Base-by-base conservation (phyloP, 1,140 invertebrate genomes). In the Drosophila fuyamai region DNA sequence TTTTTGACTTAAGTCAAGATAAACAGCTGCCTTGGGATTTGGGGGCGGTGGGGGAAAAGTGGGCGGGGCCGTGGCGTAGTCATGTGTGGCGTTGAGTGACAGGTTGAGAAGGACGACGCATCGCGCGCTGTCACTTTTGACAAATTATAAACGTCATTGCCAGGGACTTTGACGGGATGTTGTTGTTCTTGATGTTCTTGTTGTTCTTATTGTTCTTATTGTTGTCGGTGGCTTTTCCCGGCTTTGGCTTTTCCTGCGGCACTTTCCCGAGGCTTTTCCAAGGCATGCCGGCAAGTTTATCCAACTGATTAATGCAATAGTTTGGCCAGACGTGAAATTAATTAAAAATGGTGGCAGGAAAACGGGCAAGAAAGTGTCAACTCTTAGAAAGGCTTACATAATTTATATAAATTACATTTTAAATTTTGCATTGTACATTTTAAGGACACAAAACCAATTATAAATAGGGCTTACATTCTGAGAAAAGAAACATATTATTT, bases 71-170 rank as follows among this genome's bases (percentile, higher is more conserved):
- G 53, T 35, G 61, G 40, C 48, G n/a, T 63, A 44, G 60, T 58
- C 50, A 40, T 55, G 62, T 67, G 66, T 47, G 68, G 43, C 43
- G 65, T 13, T 71, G 81, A 82, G 61, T 86, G 83, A 88, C 83
- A 86, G 76, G 59, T 44, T 44, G 76, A 43, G 29, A 40, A 29
- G 47, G 76, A 71, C 48, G 59, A 55, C 48, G 62, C 71, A 59
- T 80, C 76, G 72, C 73, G 65, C 10, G 32, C 84, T 88, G 84
- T 89, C 84, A 83, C 75, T 83, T 89, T 88, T 88, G 84, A 88
- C 84, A 88, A 88, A 88, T 88, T 88, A 76, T 88, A 86, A 84
- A 68, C 84, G 80, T 88, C 84, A 89, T 88, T 89, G 84, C 72
- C 76, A 73, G 61, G 61, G 84, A 88, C 84, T 89, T 88, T 88